A percentile compares a stretch with the other conserved stretches of the same genome.
Conservation (phyloP, 2,113 vertebrate genomes). For the Trochalopteron elliotii region DNA sequence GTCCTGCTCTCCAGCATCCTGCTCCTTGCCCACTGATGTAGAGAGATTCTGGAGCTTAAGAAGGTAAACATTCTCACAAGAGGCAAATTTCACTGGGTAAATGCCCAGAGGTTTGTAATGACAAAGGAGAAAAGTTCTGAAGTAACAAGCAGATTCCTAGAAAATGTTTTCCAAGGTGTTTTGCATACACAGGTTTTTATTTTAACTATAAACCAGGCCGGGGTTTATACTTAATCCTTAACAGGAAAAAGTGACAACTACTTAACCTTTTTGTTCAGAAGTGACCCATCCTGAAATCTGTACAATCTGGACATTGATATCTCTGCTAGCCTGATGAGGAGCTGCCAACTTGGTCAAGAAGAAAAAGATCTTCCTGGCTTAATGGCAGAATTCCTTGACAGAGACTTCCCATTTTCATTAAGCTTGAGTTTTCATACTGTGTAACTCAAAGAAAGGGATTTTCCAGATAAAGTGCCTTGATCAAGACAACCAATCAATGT, state of each 20-base stretch:
- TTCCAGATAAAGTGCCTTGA: background rate
- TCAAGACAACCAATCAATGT: background rate
- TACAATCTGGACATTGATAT: background rate
- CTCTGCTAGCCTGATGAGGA: background rate
- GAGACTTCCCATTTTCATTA: background rate
- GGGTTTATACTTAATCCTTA: background rate
- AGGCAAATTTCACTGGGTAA: background rate
- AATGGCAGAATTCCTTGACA: background rate
- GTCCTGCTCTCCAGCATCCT: background rate
- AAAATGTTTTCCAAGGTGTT: background rate
- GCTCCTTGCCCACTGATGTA: background rate
- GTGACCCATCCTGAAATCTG: background rate
- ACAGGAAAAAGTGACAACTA: background rate
- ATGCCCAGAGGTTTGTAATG: background rate
- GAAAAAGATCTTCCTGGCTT: background rate
- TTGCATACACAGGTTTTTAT: background rate
- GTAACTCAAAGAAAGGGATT: background rate
- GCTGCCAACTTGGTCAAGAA: background rate
- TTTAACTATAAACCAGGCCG: background rate
- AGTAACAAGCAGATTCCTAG: background rate
- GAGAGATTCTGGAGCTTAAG: background rate
- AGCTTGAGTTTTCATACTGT: background rate
- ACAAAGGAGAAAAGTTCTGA: background rate
- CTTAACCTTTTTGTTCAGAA: background rate
- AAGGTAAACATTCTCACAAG: background rate